phyloP scores from a whole-genome alignment of 1,140 invertebrate species.

The Euwallacea similis region DNA sequence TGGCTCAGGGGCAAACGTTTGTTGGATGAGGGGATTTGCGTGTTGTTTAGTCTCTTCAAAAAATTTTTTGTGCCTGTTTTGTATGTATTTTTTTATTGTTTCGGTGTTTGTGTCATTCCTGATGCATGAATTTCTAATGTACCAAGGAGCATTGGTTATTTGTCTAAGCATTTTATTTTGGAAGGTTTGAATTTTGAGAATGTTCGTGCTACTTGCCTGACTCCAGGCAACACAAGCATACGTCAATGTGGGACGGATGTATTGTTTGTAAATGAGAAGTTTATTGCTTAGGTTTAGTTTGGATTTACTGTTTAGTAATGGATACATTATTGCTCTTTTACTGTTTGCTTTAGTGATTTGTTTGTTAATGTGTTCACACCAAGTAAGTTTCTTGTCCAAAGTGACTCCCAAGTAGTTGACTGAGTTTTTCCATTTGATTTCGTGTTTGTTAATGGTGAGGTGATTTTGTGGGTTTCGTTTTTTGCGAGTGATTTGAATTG shows the following conservation, averaged over 20 bases:
- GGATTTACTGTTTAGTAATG: background rate
- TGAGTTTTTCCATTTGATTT: background rate
- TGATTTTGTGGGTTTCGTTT: background rate
- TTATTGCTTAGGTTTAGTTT: constrained; percentile 5
- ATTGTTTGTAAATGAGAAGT: constrained; percentile 4
- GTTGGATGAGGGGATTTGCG: no score
- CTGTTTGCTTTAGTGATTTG: background rate
- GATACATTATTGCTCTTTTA: background rate
- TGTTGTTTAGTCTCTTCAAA: no score
- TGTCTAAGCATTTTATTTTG: background rate
- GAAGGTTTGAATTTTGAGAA: background rate
- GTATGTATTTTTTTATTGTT: no score
- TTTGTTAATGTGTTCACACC: background rate
- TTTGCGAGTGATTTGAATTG: background rate
- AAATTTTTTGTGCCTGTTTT: no score
- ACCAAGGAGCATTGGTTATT: background rate
- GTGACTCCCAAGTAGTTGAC: constrained; percentile 11
- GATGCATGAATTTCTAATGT: background rate
- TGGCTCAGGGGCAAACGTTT: no score
- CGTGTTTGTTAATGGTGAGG: background rate
- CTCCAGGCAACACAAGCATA: background rate
- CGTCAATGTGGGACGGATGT: background rate
- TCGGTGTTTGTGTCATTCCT: background rate
- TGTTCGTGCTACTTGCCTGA: background rate
- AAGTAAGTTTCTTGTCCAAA: background rate